Evolutionary conservation across 2,797 vertebrate genomes (phyloP).

Genomic region (Poecilia picta): DNA sequence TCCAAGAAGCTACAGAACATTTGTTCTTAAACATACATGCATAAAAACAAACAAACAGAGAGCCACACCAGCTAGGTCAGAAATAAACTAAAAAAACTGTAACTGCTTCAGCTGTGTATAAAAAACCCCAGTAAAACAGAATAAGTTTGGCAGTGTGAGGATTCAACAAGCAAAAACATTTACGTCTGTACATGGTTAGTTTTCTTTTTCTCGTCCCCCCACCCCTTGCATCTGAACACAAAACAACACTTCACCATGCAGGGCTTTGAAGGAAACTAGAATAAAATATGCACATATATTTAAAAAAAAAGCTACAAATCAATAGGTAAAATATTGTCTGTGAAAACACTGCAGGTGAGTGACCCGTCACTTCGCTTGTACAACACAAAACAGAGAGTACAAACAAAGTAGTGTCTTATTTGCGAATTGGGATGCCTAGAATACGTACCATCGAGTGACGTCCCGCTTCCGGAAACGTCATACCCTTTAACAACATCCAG

Average conservation of each 20-base stretch:
- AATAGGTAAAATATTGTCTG: conserved; percentile 35
- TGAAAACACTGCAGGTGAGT: conserved; percentile 53
- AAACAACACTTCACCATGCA: conserved; percentile 63
- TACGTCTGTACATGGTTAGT: conserved; percentile 14
- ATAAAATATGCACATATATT: background rate
- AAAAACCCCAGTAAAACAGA: conserved; percentile 10
- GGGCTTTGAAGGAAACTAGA: conserved; percentile 39
- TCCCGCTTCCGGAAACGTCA: conserved; percentile 62
- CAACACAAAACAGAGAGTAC: conserved; percentile 61
- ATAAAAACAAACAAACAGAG: conserved; percentile 43
- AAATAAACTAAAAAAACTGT: conserved; percentile 6
- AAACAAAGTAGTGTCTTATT: conserved; percentile 44
- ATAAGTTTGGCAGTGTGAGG: conserved; percentile 40
- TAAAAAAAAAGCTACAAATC: conserved; percentile 20
- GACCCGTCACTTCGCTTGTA: conserved; percentile 50
- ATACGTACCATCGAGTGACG: conserved; percentile 42
- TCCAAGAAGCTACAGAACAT: conserved; percentile 38
- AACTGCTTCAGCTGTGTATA: conserved; percentile 14
- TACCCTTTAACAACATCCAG: conserved; percentile 70
- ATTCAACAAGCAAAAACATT: conserved; percentile 40
- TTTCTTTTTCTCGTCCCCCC: background rate
- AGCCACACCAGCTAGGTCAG: conserved; percentile 45
- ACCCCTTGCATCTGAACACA: conserved; percentile 37
- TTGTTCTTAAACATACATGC: conserved; percentile 14
- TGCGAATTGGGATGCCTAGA: conserved; percentile 68